Evolutionary conservation across 2,797 vertebrate species (phyloP), one percentile per base, ranked within the genome.

Genomic region (Gambelia wislizenii): DNA sequence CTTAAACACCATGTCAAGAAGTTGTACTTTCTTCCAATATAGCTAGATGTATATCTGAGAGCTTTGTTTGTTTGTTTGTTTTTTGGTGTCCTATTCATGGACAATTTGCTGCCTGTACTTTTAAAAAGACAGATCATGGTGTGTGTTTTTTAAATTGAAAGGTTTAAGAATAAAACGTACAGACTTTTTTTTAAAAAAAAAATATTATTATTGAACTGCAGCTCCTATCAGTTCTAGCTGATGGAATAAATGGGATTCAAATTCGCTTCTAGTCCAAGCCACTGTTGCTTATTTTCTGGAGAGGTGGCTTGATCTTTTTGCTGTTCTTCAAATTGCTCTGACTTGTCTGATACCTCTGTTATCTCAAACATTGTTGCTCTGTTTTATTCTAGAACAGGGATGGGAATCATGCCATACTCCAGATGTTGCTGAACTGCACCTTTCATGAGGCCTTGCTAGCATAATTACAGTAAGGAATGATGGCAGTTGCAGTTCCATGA

Each of bases 261-360:
- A 12, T 33, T 33, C 64, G 33, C 27, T 33, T 67, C 64, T 59
- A 18, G 22, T 59, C 56, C 64, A 67, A 67, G 27, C 1, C 27
- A 67, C 52, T 84, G 20, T 47, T 49, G 27, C 27, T 61, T 77
- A 44, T 77, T 77, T 91, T 42, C 69, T 77, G 22, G 30, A 89
- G 83, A 36, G 8, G 83, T 72, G 3, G 0, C 75, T 16, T 78
- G 0, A 67, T 6, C 0, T 0, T 27, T 70, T 2, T 86, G 88
- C 85, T 36, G 3, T 14, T 70, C 87, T 87, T 30, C 33, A 33
- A 25, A 12, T 16, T 74, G 5, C 0, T 75, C 14, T 84, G 0
- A 77, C 2, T 0, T 0, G 36, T 69, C 1, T 88, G 90, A 87
- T 33, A 8, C 30, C 91, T 88, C 69, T 74, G 39, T 39, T 64